Percentiles rank a stretch among this genome's conserved stretches.
These are phyloP conservation scores for Melangyna quadrimaculata DNA, from an alignment of 2,888 invertebrate species.

Conservation along the genomic window DNA sequence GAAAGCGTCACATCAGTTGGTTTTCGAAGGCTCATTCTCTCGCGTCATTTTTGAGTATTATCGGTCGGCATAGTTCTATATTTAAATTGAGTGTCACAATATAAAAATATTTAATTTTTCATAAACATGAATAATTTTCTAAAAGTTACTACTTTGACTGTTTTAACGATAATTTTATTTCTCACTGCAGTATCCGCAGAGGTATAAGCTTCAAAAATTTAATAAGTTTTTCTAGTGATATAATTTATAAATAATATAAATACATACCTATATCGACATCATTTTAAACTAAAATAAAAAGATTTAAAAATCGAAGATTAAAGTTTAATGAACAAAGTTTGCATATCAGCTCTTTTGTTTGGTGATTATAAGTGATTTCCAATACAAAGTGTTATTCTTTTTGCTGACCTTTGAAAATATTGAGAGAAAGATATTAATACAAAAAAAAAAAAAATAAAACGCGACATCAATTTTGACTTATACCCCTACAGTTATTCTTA, in stretches of 20 bases:
- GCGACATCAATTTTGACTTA: too few species aligned
- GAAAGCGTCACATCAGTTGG: slow-evolving; percentile 32
- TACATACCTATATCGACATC: too few species aligned
- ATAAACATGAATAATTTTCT: background rate
- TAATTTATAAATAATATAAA: too few species aligned
- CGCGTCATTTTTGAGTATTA: slow-evolving; percentile 53
- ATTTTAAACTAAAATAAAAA: too few species aligned
- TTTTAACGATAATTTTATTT: slow-evolving; percentile 29
- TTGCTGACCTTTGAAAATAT: too few species aligned
- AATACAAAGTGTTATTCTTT: too few species aligned
- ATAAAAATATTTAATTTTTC: background rate
- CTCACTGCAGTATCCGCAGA: slow-evolving; percentile 31
- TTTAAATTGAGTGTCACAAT: background rate
- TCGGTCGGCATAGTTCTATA: background rate
- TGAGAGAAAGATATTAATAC: too few species aligned
- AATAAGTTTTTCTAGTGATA: background rate
- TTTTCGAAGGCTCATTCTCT: slow-evolving; percentile 44
- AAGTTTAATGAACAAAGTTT: background rate
- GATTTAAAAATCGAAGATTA: too few species aligned
- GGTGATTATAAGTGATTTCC: background rate
- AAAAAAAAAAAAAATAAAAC: too few species aligned
- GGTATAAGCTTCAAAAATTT: slow-evolving; percentile 15
- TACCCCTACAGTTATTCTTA: too few species aligned
- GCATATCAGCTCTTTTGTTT: slow-evolving; percentile 8
- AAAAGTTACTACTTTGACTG: slow-evolving; percentile 5